Evolutionary conservation across 2,888 invertebrate genomes (phyloP).

Genomic region (Hetaerina titia): DNA sequence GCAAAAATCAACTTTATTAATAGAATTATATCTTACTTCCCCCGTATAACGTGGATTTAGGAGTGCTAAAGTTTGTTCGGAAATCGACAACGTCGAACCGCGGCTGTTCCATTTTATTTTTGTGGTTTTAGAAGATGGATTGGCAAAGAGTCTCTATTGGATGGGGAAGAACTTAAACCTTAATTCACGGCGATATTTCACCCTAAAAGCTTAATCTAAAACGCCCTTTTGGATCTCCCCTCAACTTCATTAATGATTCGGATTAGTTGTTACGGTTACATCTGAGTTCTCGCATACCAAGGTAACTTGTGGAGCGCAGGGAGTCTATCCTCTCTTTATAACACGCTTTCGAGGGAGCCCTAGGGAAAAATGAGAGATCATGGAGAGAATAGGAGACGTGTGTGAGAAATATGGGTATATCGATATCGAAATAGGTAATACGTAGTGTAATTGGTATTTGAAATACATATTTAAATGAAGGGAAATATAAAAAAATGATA

Average conservation of each 20-base stretch:
- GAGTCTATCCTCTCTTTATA: background rate
- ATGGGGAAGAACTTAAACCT: background rate
- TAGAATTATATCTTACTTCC: background rate
- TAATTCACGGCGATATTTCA: slow-evolving; percentile 7
- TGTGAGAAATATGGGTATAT: background rate
- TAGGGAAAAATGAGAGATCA: background rate
- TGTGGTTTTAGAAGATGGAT: background rate
- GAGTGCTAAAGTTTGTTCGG: background rate
- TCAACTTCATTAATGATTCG: slow-evolving; percentile 52
- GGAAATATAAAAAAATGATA: too few relatives aligned
- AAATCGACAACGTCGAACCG: background rate
- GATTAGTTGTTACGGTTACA: slow-evolving; percentile 15
- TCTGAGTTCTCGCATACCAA: background rate
- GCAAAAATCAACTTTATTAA: background rate
- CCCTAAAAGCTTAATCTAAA: background rate
- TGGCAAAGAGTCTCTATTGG: background rate
- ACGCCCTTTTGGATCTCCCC: background rate
- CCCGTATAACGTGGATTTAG: background rate
- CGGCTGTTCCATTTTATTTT: background rate
- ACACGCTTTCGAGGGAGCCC: background rate
- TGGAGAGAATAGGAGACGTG: background rate
- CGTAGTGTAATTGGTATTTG: too few relatives aligned
- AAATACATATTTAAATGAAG: too few relatives aligned
- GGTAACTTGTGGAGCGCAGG: background rate
- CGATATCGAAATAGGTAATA: background rate